Base-by-base conservation (phyloP, 2,888 invertebrate species). In the Dryadula phaetusa region DNA sequence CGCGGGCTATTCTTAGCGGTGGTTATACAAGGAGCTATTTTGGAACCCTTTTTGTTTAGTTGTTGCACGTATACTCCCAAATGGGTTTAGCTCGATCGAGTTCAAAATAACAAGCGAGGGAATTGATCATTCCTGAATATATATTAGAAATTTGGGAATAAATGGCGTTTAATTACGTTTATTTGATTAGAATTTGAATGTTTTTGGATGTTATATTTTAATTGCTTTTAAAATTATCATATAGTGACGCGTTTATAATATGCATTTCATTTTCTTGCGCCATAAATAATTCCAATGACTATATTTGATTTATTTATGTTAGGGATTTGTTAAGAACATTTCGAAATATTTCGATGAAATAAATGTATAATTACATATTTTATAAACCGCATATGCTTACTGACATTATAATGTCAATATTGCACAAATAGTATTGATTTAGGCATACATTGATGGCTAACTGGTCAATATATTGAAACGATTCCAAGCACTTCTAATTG, bases 21-120 rank as follows among this genome's bases (percentile, higher is more conserved):
- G 79, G 79, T 82, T 84, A 79, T 80, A 85, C 85, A 83, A 82
- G 83, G 80, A 72, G 80, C 79, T 88, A 89, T 88, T 88, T 82
- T 79, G 34, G 82, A 77, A 71, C 77, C 77, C 69, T 71, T 77
- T 79, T 81, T 82, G 83, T 83, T 83, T 77, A 78, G 77, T 74
- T 74, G 75, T 75, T 76, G 68, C 70, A 74, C 64, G 67, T 69
- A 71, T 53, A 65, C 66, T 70, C 67, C 63, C 66, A 53, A 63
- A 71, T 60, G 68, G 42, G 67, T 63, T 64, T 62, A 61, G 53
- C 32, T 32, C 47, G 47, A 61, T 49, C 46, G 58, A 46, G 64
- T 52, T 40, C 66, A 53, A 46, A 66, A 47, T 66, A 56, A 63
- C 56, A n/a, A 54, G 61, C 28, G 18, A 44, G 47, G 16, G 25